Conservation (phyloP, 2,113 vertebrate species). For the Cichladusa arquata region DNA sequence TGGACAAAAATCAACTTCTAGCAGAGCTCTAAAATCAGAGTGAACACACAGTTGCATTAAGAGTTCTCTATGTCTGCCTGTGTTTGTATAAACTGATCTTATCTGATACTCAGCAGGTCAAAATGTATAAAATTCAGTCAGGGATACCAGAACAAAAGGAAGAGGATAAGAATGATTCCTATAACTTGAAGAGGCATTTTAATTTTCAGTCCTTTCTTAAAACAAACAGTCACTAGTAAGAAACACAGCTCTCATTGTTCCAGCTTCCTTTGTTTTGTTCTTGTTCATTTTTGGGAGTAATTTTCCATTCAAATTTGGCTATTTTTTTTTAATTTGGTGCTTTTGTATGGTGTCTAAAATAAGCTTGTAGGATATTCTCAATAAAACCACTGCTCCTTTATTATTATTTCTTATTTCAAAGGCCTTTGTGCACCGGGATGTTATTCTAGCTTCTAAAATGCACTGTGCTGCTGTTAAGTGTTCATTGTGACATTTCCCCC, state of each 20-base stretch:
- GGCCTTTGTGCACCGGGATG: not conserved
- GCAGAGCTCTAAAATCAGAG: conserved; percentile 14
- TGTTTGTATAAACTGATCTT: conserved; percentile 36
- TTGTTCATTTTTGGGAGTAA: not conserved
- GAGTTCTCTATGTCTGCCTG: not conserved
- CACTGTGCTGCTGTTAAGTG: not conserved
- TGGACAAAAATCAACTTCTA: not conserved
- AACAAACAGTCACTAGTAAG: conserved; percentile 42
- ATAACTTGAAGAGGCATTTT: conserved; percentile 19
- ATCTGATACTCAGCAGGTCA: conserved; percentile 16
- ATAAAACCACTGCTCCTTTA: not conserved
- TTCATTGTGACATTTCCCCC: not conserved
- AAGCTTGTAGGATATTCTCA: not conserved
- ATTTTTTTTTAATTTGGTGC: not conserved
- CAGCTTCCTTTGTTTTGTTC: not conserved
- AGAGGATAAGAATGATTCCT: not conserved
- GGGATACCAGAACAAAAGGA: not conserved
- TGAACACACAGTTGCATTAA: conserved; percentile 42
- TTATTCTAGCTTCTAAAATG: not conserved
- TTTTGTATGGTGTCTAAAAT: not conserved
- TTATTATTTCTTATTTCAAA: not conserved
- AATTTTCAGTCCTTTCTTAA: conserved; percentile 54
- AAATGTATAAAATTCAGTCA: conserved; percentile 24
- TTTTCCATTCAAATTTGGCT: conserved; percentile 4
- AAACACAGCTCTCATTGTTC: conserved; percentile 18